Base-by-base conservation (phyloP, 1,140 invertebrate species). In the Andrena cerasifolii region DNA sequence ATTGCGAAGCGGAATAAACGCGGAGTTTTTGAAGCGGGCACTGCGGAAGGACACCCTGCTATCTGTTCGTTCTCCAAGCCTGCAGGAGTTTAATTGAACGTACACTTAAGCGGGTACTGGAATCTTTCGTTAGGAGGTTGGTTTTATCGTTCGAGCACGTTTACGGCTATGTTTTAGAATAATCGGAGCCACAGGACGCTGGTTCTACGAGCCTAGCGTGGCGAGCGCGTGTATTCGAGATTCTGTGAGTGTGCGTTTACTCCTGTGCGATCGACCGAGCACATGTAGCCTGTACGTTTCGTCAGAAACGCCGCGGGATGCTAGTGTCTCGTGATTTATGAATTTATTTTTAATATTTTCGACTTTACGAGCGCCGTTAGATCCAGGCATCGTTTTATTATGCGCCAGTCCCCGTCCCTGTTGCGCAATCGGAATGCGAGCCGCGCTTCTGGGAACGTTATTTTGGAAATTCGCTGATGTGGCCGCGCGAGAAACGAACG, bases 331-430 rank as follows among this genome's bases (percentile, higher is more conserved):
- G n/a, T 33, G 56, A 59, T 72, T 58, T 47, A 61, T 61, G 54
- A 61, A 61, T 49, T 61, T 72, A 47, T 72, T 33, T 49, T 16
- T 36, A 24, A 61, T 33, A 59, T 47, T 49, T 72, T 87, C 84
- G 85, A 80, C 82, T 84, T 86, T 88, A 86, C 68, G 85, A 83
- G 63, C 56, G 68, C 75, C 85, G 82, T 88, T 89, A 87, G 82
- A 89, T 83, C 65, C 70, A 85, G 79, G 76, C 79, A 73, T 84
- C 68, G 75, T 80, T 89, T 88, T 83, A 88, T 78, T 78, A 68
- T 24, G 31, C 61, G 21, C 0, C 31, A 45, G 24, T 82, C 82
- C 85, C 72, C 61, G 61, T 49, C 66, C 7, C 14, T 78, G 81
- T 88, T 86, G 77, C 77, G 61, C 80, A 81, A 84, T 80, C 40